Evolutionary conservation across 1,140 invertebrate genomes (phyloP).

Genomic region (Megalonaias nervosa): DNA sequence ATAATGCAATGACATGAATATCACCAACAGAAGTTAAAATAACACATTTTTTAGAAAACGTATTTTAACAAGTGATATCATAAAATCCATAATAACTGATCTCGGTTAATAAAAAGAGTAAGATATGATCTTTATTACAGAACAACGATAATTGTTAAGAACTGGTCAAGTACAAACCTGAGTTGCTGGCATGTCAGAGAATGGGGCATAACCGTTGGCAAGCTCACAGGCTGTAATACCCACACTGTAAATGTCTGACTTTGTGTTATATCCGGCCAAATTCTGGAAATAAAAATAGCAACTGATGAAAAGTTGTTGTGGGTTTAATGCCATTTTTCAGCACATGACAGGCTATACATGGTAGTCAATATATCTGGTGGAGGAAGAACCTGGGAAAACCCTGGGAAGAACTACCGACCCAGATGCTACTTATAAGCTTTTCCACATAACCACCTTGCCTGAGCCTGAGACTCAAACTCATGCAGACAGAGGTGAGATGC

Average conservation of each 20-base stretch:
- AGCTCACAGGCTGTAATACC: conserved; percentile 91
- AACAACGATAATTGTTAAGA: neutral
- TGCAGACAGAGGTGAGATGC: too few relatives aligned
- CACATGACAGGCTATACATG: too few relatives aligned
- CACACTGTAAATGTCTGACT: conserved; percentile 92
- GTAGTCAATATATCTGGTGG: too few relatives aligned
- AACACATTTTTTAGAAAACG: too few relatives aligned
- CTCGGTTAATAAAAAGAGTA: neutral
- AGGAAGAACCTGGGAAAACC: too few relatives aligned
- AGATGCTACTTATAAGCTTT: too few relatives aligned
- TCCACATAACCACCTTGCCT: too few relatives aligned
- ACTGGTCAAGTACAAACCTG: conserved; percentile 71
- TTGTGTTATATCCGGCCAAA: conserved; percentile 88
- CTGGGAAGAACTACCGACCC: too few relatives aligned
- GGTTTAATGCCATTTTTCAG: too few relatives aligned
- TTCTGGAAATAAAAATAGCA: conserved; percentile 76
- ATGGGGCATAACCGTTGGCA: conserved; percentile 90
- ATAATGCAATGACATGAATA: too few relatives aligned
- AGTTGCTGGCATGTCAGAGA: conserved; percentile 84
- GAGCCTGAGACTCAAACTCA: too few relatives aligned
- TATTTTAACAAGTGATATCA: neutral
- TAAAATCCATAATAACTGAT: neutral
- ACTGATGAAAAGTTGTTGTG: neutral
- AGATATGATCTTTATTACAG: neutral
- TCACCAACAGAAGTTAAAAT: too few relatives aligned